Base-by-base conservation (phyloP, 2,888 invertebrate species). In the Pyrochroa serraticornis region DNA sequence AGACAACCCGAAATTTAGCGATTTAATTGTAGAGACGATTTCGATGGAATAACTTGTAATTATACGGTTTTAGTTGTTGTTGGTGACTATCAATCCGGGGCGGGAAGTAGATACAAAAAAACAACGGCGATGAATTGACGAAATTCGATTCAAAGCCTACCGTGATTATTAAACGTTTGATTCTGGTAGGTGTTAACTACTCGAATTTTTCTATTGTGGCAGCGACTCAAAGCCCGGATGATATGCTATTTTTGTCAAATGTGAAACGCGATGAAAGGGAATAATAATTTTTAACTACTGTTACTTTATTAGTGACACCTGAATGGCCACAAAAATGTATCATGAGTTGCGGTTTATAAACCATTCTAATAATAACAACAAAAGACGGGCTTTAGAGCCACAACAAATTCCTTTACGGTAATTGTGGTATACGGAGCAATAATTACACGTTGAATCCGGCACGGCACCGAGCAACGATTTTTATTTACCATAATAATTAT, bases 301-400 rank as follows among this genome's bases (percentile, higher is more conserved):
- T 52, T 52, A 45, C 44, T 52, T 43, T 51, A 51, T 51, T 52
- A 52, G 44, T 52, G 52, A 45, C 52, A 52, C 43, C 9, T 51
- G 51, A 51, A 51, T 51, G 43, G 13, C 6, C 37, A 36, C 13
- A 51, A 48, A 51, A 51, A 41, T 43, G 12, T 41, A 43, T 30
- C 51, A 10, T 47, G 37, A 45, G 42, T 13, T 42, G 50, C 35
- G 36, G 50, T 36, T 42, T 50, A 35, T 14, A 12, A 31, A 47
- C 38, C 37, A 52, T 38, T 44, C 52, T 44, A 52, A 52, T 52
- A 52, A 52, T 38, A 44, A 37, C 38, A 22, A 52, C 44, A 44
- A 45, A 33, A 8, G 43, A 43, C 43, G 51, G n/a, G 35, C 36
- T 50, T 10, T 6, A 41, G 39, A 34, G 9, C 34, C 34, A 22